A percentile compares a stretch with the other conserved stretches of the same genome.
Conservation (phyloP, 2,113 vertebrate species). For the Dinomys branickii region DNA sequence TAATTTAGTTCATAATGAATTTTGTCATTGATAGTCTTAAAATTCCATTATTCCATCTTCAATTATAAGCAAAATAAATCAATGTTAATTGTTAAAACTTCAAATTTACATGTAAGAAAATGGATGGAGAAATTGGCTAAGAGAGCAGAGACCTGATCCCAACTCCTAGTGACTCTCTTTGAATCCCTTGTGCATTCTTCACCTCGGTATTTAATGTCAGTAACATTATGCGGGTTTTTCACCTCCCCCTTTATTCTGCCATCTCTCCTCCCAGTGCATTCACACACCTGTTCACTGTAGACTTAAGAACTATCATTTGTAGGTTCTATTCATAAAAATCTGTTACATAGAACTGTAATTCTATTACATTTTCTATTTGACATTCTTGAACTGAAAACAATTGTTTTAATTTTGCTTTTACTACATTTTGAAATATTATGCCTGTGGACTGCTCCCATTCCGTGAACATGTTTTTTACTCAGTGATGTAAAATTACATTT, state of each 20-base stretch:
- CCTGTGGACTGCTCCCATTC: background rate
- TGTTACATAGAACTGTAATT: background rate
- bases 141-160: background rate
- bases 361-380: background rate
- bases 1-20: background rate
- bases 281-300: background rate
- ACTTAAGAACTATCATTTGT: background rate
- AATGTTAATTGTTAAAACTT: background rate
- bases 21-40: background rate
- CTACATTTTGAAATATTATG: background rate
- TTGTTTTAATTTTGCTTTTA: constrained; percentile 21
- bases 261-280: background rate
- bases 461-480: background rate
- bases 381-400: background rate
- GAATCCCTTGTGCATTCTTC: background rate
- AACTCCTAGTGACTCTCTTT: background rate
- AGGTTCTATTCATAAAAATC: constrained; percentile 6
- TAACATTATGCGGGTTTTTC: background rate
- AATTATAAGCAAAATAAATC: background rate
- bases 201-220: background rate
- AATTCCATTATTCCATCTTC: background rate
- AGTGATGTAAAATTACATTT: background rate
- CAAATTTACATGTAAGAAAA: background rate
- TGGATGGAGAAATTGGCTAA: background rate
- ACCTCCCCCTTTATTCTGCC: background rate